Percentiles rank a stretch among this genome's conserved stretches.
phyloP scores from a whole-genome alignment of 2,797 vertebrate genomes.

The Oreochromis mossambicus region DNA sequence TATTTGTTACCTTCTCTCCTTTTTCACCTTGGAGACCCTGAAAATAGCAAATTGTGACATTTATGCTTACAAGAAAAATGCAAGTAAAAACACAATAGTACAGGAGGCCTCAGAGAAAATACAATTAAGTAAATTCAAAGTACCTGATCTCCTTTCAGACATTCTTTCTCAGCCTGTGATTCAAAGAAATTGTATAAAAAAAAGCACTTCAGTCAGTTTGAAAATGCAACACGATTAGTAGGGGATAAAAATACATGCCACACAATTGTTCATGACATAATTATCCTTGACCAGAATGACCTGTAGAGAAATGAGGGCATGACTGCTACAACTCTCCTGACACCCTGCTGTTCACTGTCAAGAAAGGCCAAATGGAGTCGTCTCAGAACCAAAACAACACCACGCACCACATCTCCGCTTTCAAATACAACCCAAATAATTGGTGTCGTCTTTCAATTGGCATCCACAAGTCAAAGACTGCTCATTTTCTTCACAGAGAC shows the following conservation, averaged over 20 bases:
- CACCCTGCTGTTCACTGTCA: slow-evolving; percentile 48
- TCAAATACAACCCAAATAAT: slow-evolving; percentile 59
- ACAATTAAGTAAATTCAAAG: not conserved
- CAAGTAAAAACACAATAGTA: not conserved
- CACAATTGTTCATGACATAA: slow-evolving; percentile 28
- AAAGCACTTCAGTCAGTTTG: not conserved
- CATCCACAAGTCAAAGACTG: slow-evolving; percentile 61
- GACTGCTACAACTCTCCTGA: slow-evolving; percentile 48
- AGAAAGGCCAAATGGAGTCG: slow-evolving; percentile 50
- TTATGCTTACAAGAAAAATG: not conserved
- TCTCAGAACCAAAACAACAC: slow-evolving; percentile 44
- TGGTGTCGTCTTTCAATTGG: slow-evolving; percentile 54
- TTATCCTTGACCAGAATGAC: slow-evolving; percentile 53
- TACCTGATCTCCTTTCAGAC: slow-evolving; percentile 74
- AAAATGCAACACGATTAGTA: not conserved
- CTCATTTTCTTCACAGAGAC: slow-evolving; percentile 66
- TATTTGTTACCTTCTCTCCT: slow-evolving; percentile 65
- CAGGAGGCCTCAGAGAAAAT: not conserved
- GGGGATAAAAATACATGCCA: not conserved
- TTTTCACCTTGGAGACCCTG: slow-evolving; percentile 58
- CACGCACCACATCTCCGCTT: slow-evolving; percentile 55
- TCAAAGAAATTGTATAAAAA: not conserved
- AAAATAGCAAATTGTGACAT: slow-evolving; percentile 1
- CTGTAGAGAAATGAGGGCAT: slow-evolving; percentile 17
- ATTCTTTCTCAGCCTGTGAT: slow-evolving; percentile 56